These are phyloP conservation scores for Merops nubicus DNA, from an alignment of 2,113 vertebrate genomes.

Conservation along the genomic window DNA sequence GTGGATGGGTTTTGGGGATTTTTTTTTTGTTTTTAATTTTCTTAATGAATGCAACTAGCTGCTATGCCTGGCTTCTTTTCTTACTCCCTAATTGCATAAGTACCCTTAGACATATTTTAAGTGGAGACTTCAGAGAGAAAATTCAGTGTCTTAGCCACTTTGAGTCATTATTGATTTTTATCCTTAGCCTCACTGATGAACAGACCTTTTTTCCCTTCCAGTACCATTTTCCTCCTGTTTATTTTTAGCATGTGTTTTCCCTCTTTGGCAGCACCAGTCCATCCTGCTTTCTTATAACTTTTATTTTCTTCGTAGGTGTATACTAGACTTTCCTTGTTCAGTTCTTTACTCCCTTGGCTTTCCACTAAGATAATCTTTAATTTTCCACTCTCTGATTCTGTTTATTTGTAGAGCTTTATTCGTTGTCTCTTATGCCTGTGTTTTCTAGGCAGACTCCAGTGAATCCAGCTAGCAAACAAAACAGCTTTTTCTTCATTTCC, in stretches of 20 bases:
- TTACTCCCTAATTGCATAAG: not conserved
- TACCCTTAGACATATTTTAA: not conserved
- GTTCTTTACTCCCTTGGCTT: not conserved
- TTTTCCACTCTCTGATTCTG: not conserved
- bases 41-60: not conserved
- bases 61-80: not conserved
- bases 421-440: not conserved
- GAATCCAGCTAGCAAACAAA: not conserved
- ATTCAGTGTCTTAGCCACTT: not conserved
- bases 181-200: not conserved
- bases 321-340: not conserved
- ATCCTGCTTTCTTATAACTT: not conserved
- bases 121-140: not conserved
- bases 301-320: not conserved
- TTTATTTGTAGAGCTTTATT: not conserved
- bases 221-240: not conserved
- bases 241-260: conserved; percentile 19
- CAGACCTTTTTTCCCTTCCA: not conserved
- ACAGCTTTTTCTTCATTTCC: not conserved
- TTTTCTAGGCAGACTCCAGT: not conserved
- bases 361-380: not conserved
- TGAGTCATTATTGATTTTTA: conserved; percentile 13
- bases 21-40: not conserved
- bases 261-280: not conserved
- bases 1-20: not conserved